Percentiles rank a stretch among this genome's conserved stretches.
phyloP scores from a whole-genome alignment of 2,113 vertebrate species.

The Puntigrus tetrazona region DNA sequence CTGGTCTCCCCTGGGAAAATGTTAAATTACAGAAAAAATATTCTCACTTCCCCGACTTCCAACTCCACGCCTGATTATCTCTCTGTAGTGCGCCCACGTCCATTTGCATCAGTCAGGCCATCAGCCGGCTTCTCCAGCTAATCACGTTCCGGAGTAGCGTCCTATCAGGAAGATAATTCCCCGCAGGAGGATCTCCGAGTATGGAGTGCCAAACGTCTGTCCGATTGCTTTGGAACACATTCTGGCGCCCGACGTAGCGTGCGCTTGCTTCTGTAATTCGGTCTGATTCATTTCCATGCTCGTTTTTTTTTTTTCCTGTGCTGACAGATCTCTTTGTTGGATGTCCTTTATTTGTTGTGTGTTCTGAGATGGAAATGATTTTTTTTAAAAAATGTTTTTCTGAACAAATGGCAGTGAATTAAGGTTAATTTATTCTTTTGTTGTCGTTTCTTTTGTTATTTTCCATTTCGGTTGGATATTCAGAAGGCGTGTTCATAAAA shows the following conservation, averaged over 20 bases:
- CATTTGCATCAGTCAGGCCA: slow-evolving; percentile 17
- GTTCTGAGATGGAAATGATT: slow-evolving; percentile 59
- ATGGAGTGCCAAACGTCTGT: slow-evolving; percentile 16
- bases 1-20: slow-evolving; percentile 1
- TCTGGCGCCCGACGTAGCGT: neutral
- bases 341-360: slow-evolving; percentile 53
- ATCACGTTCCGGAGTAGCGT: slow-evolving; percentile 4
- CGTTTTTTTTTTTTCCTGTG: neutral
- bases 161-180: slow-evolving; percentile 19
- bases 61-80: slow-evolving; percentile 24
- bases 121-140: slow-evolving; percentile 19
- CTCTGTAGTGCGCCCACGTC: slow-evolving; percentile 13
- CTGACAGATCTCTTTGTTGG: slow-evolving; percentile 38
- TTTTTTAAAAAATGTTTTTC: slow-evolving; percentile 37
- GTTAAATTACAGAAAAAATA: neutral
- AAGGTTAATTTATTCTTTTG: slow-evolving; percentile 41
- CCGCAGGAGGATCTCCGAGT: neutral
- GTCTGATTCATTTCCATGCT: neutral
- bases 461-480: slow-evolving; percentile 48
- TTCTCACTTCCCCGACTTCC: neutral
- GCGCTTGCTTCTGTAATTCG: neutral
- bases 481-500: slow-evolving; percentile 48
- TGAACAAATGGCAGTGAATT: slow-evolving; percentile 51
- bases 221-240: neutral
- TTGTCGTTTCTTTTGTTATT: neutral